Conservation (phyloP, 2,113 vertebrate species). For the Crypturellus undulatus region DNA sequence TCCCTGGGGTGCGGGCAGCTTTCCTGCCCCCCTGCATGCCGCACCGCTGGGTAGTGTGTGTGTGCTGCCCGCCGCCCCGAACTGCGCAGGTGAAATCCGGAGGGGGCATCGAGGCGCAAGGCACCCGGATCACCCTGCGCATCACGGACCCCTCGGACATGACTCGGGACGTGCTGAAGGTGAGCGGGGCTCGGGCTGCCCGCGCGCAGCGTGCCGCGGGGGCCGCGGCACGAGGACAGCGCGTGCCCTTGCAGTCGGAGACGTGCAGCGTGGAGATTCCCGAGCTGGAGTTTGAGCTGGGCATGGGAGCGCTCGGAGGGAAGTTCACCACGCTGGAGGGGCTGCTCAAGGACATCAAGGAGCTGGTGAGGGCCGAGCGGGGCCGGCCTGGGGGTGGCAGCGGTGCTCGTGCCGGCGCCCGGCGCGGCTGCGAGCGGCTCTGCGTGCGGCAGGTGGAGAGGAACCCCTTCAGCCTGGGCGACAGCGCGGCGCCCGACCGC, state of each 20-base stretch:
- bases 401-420: too few species aligned
- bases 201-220: too few species aligned
- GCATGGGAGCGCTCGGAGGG: constrained; percentile 91
- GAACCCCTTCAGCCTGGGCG: constrained; percentile 92
- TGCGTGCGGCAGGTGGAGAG: constrained; percentile 80
- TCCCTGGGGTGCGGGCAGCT: too few species aligned
- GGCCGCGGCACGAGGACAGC: fast-evolving
- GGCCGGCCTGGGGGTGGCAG: too few species aligned
- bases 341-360: constrained; percentile 89
- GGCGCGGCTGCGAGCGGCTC: neutral
- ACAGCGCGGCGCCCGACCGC: constrained; percentile 79
- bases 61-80: too few species aligned
- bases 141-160: constrained; percentile 89
- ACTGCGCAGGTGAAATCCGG: constrained; percentile 82
- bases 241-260: constrained; percentile 81
- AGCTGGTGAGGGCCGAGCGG: constrained; percentile 85
- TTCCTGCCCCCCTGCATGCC: too few species aligned
- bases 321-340: constrained; percentile 98
- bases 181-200: neutral
- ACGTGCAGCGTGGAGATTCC: constrained; percentile 90
- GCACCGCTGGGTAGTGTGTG: too few species aligned
- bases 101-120: constrained; percentile 87
- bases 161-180: constrained; percentile 93
- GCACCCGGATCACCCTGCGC: constrained; percentile 88
- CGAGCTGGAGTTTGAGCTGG: constrained; percentile 95